Percentiles rank a stretch among this genome's conserved stretches.
These are phyloP conservation scores for Drosophila anceps DNA, from an alignment of 2,888 invertebrate species.

Conservation along the genomic window DNA sequence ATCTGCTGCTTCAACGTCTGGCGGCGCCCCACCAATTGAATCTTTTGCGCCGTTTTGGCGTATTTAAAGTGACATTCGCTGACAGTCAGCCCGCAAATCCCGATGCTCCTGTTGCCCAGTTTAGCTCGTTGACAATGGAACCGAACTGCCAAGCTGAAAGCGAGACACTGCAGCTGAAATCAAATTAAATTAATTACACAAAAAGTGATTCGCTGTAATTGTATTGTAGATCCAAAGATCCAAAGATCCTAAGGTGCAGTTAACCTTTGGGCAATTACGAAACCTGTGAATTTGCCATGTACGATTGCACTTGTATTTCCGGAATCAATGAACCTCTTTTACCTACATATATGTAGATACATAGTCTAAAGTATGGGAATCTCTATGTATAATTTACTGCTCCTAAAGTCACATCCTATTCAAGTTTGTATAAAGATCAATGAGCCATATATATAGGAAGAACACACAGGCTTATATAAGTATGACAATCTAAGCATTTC, in stretches of 20 bases:
- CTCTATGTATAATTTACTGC: background rate
- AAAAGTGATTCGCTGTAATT: conserved; percentile 66
- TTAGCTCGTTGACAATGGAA: conserved; percentile 12
- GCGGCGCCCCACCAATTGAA: conserved; percentile 77
- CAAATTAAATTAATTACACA: conserved; percentile 71
- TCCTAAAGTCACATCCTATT: background rate
- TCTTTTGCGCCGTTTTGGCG: conserved; percentile 82
- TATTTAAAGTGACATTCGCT: conserved; percentile 80
- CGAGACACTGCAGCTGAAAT: conserved; percentile 31
- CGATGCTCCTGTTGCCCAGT: conserved; percentile 28
- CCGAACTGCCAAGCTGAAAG: conserved; percentile 42
- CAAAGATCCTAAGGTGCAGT: conserved; percentile 17
- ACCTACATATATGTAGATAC: background rate
- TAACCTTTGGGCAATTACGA: conserved; percentile 37
- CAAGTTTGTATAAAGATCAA: background rate
- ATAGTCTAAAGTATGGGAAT: background rate
- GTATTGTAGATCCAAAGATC: conserved; percentile 59
- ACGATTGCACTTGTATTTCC: conserved; percentile 5
- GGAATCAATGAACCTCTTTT: background rate
- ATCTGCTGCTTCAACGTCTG: conserved; percentile 42
- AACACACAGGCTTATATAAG: background rate
- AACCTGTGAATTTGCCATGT: conserved; percentile 4
- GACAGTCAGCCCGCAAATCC: conserved; percentile 61
- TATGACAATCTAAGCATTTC: conserved; percentile 5
- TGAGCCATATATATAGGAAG: background rate